Evolutionary conservation across 1,140 invertebrate genomes (phyloP), one percentile per base, ranked within the genome.

Genomic region (Drepana arcuata): DNA sequence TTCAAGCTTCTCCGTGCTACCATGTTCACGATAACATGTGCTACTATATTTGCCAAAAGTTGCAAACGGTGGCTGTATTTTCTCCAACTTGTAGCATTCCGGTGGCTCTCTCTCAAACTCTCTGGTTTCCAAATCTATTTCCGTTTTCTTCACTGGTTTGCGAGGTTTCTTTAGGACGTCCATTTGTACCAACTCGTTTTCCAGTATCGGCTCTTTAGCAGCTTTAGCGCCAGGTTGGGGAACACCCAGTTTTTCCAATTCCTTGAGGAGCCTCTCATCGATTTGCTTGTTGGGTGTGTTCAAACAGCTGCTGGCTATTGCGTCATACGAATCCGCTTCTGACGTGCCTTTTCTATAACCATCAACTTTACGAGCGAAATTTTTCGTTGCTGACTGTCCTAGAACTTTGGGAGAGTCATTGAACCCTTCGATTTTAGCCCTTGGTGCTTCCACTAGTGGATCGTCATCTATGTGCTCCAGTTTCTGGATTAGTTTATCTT

Each of bases 401-500:
- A 70, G 24, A 10, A 64, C 32, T 40, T 42, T 70, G 0, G 59
- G 57, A 5, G 33, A 16, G 2, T 30, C 14, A 31, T 55, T 56
- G 7, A 61, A 48, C 1, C 51, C 58, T 31, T 70, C 56, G 13
- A 50, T 29, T 32, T 53, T 45, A 21, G 31, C 16, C 0, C 32
- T 42, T n/a, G 35, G 35, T 30, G 55, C 50, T 45, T 64, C 60
- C 7, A 60, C 57, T 13, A 60, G 14, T 15, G 49, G 47, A 1
- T 42, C 44, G 38, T 75, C 68, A 1, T 66, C 57, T 3, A 72
- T 52, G 2, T 34, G 41, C 44, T 75, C 68, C 1, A 72, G 12
- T 38, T 61, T 72, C 25, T 72, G 68, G 12, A 34, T 29, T 27
- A 64, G 31, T 26, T 45, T 43, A 14, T 67, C 61, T 24, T 58